These are phyloP conservation scores for Caenorhabditis auriculariae DNA, from an alignment of 2,888 invertebrate genomes.

Conservation along the genomic window DNA sequence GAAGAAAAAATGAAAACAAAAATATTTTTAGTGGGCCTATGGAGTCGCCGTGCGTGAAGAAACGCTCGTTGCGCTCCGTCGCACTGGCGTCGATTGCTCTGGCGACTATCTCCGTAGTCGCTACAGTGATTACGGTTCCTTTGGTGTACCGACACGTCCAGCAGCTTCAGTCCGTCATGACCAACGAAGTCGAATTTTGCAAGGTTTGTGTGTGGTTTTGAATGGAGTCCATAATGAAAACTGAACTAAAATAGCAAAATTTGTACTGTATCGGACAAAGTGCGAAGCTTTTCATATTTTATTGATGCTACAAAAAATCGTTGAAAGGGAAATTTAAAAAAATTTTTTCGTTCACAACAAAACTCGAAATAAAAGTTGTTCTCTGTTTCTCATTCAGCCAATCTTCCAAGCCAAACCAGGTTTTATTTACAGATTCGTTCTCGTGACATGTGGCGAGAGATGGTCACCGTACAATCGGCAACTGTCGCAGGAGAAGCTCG, in stretches of 20 bases:
- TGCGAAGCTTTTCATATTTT: neutral
- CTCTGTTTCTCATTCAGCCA: too few relatives aligned
- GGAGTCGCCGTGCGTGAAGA: constrained; percentile 19
- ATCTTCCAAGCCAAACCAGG: too few relatives aligned
- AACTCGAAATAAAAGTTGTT: too few relatives aligned
- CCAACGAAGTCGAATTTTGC: constrained; percentile 63
- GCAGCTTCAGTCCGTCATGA: constrained; percentile 62
- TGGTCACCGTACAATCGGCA: constrained; percentile 60
- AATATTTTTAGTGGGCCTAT: too few relatives aligned
- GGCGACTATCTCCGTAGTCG: constrained; percentile 54
- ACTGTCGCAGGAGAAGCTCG: constrained; percentile 34
- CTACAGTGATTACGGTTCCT: constrained; percentile 62
- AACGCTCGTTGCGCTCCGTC: constrained; percentile 53
- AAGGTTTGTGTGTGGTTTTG: constrained; percentile 45
- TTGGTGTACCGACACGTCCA: constrained; percentile 63
- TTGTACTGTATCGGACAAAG: neutral
- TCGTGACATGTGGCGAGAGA: constrained; percentile 63
- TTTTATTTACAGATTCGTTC: constrained; percentile 57
- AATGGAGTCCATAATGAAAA: neutral
- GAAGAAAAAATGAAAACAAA: too few relatives aligned
- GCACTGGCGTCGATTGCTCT: constrained; percentile 62
- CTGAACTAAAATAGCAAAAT: neutral
- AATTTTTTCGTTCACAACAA: too few relatives aligned
- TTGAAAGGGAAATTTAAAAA: too few relatives aligned
- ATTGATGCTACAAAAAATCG: too few relatives aligned